Conservation (phyloP, 1,140 invertebrate genomes). For the Penaeus vannamei region DNA sequence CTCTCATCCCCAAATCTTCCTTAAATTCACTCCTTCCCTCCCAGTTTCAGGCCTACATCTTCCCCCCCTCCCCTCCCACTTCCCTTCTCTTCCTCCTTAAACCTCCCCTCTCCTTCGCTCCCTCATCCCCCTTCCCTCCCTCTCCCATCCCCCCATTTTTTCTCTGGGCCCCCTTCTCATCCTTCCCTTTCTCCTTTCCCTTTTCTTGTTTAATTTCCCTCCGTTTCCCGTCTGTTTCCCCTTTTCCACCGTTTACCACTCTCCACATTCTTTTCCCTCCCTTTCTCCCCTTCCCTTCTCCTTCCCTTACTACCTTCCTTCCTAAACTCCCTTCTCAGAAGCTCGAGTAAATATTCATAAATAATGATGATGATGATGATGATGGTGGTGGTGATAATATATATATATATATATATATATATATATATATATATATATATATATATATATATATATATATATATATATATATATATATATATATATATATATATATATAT, state of each 20-base stretch:
- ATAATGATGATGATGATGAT: too few species aligned
- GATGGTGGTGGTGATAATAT: too few species aligned
- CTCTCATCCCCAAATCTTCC: not conserved
- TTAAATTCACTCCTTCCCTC: not conserved
- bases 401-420: too few species aligned
- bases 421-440: too few species aligned
- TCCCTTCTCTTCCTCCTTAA: not conserved
- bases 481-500: too few species aligned
- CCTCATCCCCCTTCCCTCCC: not conserved
- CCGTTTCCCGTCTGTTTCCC: not conserved
- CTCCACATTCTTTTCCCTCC: not conserved
- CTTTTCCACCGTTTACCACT: not conserved
- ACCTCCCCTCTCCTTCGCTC: not conserved
- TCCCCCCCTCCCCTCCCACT: not conserved
- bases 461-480: too few species aligned
- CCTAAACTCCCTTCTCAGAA: not conserved
- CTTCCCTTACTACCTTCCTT: not conserved
- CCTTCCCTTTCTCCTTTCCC: not conserved
- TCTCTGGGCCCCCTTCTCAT: not conserved
- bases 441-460: too few species aligned
- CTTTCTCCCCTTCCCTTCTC: not conserved
- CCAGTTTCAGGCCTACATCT: not conserved
- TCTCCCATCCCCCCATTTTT: not conserved
- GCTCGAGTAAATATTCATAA: too few species aligned
- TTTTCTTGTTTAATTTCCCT: not conserved